phyloP scores from a whole-genome alignment of 2,113 vertebrate genomes.

The Chascanopsetta lugubris region DNA sequence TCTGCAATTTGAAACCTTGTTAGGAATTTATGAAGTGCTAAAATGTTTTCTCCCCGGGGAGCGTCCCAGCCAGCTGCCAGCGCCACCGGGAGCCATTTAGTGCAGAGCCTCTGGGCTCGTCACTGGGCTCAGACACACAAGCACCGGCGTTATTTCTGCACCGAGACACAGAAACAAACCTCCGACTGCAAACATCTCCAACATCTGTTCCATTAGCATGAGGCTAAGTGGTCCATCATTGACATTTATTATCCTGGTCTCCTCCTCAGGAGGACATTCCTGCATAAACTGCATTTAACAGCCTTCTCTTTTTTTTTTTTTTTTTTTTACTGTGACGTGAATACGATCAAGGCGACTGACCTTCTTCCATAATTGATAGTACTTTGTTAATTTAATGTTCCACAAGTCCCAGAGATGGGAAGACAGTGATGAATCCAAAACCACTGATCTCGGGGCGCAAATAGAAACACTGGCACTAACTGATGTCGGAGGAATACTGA shows the following conservation, averaged over 20 bases:
- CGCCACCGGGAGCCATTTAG: slow-evolving; percentile 79
- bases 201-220: slow-evolving; percentile 75
- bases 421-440: slow-evolving; percentile 43
- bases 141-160: slow-evolving; percentile 30
- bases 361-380: slow-evolving; percentile 65
- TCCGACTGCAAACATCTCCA: slow-evolving; percentile 64
- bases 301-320: too few relatives aligned
- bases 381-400: slow-evolving; percentile 59
- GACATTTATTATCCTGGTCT: slow-evolving; percentile 62
- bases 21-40: slow-evolving; percentile 99
- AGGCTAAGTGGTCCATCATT: slow-evolving; percentile 74
- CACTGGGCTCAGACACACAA: slow-evolving; percentile 58
- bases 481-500: slow-evolving; percentile 15
- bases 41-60: slow-evolving; percentile 95
- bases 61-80: slow-evolving; percentile 90
- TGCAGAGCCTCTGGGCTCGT: slow-evolving; percentile 73
- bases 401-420: slow-evolving; percentile 41
- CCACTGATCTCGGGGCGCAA: slow-evolving; percentile 17
- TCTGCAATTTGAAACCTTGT: slow-evolving; percentile 97
- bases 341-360: slow-evolving; percentile 44
- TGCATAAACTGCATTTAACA: slow-evolving; percentile 43
- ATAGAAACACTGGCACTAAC: slow-evolving; percentile 9
- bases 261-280: slow-evolving; percentile 42
- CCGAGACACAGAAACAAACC: slow-evolving; percentile 31
- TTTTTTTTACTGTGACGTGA: slow-evolving; percentile 48